These are phyloP conservation scores for Schrankia costaestrigalis DNA, from an alignment of 2,888 invertebrate genomes.

Conservation along the genomic window DNA sequence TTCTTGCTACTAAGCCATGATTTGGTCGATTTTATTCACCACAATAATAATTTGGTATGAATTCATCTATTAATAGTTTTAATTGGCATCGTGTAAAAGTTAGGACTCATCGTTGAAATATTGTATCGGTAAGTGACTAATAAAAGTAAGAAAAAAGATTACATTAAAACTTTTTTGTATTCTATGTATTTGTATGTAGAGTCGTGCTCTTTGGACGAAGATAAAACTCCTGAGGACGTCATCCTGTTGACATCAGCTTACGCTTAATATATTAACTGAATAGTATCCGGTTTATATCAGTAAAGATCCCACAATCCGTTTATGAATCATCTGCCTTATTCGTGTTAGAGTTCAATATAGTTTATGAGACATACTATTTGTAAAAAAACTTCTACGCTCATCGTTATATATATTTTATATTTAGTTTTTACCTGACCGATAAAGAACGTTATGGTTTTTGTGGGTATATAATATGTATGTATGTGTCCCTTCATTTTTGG, in stretches of 20 bases:
- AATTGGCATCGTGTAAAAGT: neutral
- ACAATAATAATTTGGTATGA: no score
- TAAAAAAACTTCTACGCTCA: no score
- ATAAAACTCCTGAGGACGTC: constrained; percentile 51
- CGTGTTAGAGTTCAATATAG: constrained; percentile 29
- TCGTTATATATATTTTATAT: no score
- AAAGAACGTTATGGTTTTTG: no score
- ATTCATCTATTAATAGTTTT: no score
- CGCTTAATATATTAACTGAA: constrained; percentile 45
- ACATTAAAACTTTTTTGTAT: constrained; percentile 24
- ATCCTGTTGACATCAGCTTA: constrained; percentile 71
- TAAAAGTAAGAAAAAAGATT: constrained; percentile 17
- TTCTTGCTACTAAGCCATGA: no score
- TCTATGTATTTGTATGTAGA: constrained; percentile 30
- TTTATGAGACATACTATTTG: no score
- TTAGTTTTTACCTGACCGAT: no score
- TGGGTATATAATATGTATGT: no score
- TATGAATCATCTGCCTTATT: constrained; percentile 46
- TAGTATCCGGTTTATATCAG: constrained; percentile 58
- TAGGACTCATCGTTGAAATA: constrained; percentile 7
- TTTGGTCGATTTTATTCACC: no score
- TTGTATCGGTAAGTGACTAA: constrained; percentile 22
- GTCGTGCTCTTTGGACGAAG: constrained; percentile 40
- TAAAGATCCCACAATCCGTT: constrained; percentile 39
- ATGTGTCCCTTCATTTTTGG: no score